Conservation (phyloP, 2,113 vertebrate species). For the Indicator indicator region DNA sequence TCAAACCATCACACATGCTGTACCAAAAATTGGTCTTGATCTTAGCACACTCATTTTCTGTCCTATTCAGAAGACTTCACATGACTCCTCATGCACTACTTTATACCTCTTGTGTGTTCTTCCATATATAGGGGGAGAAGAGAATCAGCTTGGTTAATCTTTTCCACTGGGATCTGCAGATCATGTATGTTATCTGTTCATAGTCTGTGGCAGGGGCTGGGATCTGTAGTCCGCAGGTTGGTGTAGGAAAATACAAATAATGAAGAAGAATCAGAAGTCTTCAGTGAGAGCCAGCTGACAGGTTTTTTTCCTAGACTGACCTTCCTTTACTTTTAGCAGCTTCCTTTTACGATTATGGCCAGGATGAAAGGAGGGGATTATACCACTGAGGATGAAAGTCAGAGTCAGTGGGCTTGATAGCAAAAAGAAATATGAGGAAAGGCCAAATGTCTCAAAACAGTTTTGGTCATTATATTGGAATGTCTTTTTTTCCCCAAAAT, state of each 20-base stretch:
- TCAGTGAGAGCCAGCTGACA: background rate
- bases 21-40: background rate
- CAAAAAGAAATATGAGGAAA: background rate
- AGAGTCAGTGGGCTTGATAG: background rate
- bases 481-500: background rate
- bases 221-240: background rate
- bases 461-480: background rate
- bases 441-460: background rate
- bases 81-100: background rate
- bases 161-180: background rate
- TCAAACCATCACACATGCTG: no score
- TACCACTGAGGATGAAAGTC: background rate
- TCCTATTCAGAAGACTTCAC: background rate
- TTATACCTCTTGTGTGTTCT: background rate
- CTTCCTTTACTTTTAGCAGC: background rate
- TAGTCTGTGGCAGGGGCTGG: background rate
- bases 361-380: constrained; percentile 13
- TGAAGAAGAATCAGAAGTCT: background rate
- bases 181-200: background rate
- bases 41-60: background rate
- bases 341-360: background rate
- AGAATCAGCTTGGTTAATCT: background rate
- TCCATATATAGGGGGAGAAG: background rate
- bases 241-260: background rate
- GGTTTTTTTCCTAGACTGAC: background rate